Evolutionary conservation across 2,888 invertebrate species (phyloP).

Genomic region (Philopedon plagiatum): DNA sequence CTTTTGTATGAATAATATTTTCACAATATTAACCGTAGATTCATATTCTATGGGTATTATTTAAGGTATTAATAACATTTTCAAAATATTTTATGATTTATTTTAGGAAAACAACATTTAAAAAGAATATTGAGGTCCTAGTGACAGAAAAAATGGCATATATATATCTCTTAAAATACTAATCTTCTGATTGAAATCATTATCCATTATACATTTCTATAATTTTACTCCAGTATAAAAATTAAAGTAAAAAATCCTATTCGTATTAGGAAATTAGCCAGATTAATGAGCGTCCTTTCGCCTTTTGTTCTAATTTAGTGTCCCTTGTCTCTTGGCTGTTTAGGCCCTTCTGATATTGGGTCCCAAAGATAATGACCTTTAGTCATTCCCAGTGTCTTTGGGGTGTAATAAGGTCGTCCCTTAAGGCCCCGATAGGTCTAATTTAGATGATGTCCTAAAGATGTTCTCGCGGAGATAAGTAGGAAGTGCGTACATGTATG

Average conservation of each 20-base stretch:
- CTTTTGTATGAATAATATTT: no score
- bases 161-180: no score
- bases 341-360: constrained; percentile 12
- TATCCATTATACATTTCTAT: no score
- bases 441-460: constrained; percentile 15
- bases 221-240: no score
- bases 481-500: not conserved
- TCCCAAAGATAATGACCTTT: constrained; percentile 11
- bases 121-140: no score
- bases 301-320: constrained; percentile 17
- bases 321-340: constrained; percentile 9
- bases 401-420: constrained; percentile 10
- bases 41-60: no score
- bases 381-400: constrained; percentile 3
- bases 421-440: constrained; percentile 9
- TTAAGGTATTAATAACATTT: no score
- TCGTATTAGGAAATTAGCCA: constrained; percentile 2
- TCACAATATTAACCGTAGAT: no score
- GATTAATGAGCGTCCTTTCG: constrained; percentile 12
- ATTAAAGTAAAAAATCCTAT: constrained; percentile 3
- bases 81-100: no score
- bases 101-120: no score
- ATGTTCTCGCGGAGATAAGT: constrained; percentile 1
- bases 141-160: no score
- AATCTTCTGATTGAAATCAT: no score